These are phyloP conservation scores for Dromius quadrimaculatus DNA, from an alignment of 2,888 invertebrate species.

Conservation along the genomic window DNA sequence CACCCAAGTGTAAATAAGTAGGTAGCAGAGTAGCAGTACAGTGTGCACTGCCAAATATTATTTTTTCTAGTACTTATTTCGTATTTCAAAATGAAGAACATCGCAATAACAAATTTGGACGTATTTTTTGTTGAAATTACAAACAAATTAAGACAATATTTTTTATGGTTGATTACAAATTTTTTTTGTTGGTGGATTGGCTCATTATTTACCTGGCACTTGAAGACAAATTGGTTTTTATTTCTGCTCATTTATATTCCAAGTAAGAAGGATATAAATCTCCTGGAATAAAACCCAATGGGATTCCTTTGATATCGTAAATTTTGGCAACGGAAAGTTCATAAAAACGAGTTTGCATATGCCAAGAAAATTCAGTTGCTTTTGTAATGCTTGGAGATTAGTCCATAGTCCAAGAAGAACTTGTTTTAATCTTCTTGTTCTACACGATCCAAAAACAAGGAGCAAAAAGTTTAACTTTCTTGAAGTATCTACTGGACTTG, in stretches of 20 bases:
- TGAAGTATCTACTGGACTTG: not conserved
- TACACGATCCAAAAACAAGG: not conserved
- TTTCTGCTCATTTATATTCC: not conserved
- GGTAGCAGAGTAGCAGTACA: too few species aligned
- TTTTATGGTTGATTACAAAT: too few species aligned
- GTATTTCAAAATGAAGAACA: too few species aligned
- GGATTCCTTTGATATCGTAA: not conserved
- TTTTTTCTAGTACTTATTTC: too few species aligned
- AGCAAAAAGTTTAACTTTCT: not conserved
- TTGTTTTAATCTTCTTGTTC: slow-evolving; percentile 8
- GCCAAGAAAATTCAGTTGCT: slow-evolving; percentile 6
- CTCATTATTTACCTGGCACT: too few species aligned
- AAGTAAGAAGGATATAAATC: not conserved
- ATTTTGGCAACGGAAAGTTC: not conserved
- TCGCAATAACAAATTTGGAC: too few species aligned
- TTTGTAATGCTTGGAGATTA: not conserved
- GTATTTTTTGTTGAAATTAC: too few species aligned
- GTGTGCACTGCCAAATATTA: too few species aligned
- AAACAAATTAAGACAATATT: too few species aligned
- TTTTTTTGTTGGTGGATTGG: too few species aligned
- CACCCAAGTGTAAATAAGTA: too few species aligned
- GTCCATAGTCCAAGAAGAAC: not conserved
- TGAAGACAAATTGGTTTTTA: too few species aligned
- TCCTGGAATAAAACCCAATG: not conserved
- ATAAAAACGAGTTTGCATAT: not conserved